Percentiles rank a stretch among this genome's conserved stretches.
Conservation (phyloP, 2,888 invertebrate species). For the Troglohyphantes excavatus region DNA sequence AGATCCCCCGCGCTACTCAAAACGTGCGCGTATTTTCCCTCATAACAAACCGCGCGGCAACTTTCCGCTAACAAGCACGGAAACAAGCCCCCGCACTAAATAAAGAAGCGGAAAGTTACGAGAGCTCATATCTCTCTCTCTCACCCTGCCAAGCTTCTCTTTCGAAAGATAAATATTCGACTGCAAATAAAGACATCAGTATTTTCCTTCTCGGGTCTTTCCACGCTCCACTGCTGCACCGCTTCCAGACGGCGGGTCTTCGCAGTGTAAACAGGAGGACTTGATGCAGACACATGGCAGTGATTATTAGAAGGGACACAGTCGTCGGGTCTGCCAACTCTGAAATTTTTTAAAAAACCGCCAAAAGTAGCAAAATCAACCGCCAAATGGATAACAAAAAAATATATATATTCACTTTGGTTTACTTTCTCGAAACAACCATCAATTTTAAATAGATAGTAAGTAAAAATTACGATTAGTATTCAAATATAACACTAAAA, state of each 20-base stretch:
- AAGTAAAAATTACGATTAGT: too few relatives aligned
- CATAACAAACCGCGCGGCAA: slow-evolving; percentile 30
- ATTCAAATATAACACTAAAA: too few relatives aligned
- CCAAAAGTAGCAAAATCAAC: too few relatives aligned
- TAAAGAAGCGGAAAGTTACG: not conserved
- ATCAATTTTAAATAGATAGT: too few relatives aligned
- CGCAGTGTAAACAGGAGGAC: slow-evolving; percentile 58
- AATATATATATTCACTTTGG: too few relatives aligned
- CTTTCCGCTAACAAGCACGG: slow-evolving; percentile 61
- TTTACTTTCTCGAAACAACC: too few relatives aligned
- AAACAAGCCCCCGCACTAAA: slow-evolving; percentile 13
- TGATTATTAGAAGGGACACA: slow-evolving; percentile 36
- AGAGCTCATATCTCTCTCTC: too few relatives aligned
- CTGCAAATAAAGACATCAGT: slow-evolving; percentile 58
- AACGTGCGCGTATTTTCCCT: slow-evolving; percentile 7
- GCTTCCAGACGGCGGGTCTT: too few relatives aligned
- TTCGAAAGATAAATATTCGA: slow-evolving; percentile 15
- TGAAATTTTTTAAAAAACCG: too few relatives aligned
- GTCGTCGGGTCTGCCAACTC: not conserved
- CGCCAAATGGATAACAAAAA: too few relatives aligned
- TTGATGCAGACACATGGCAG: slow-evolving; percentile 57
- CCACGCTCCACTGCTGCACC: slow-evolving; percentile 7
- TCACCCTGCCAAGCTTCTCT: slow-evolving; percentile 24
- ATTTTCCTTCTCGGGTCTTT: slow-evolving; percentile 1
- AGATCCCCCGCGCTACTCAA: not conserved